Evolutionary conservation across 1,140 invertebrate species (phyloP), one percentile per base, ranked within the genome.

Genomic region (Pseudomyrmex sp.): DNA sequence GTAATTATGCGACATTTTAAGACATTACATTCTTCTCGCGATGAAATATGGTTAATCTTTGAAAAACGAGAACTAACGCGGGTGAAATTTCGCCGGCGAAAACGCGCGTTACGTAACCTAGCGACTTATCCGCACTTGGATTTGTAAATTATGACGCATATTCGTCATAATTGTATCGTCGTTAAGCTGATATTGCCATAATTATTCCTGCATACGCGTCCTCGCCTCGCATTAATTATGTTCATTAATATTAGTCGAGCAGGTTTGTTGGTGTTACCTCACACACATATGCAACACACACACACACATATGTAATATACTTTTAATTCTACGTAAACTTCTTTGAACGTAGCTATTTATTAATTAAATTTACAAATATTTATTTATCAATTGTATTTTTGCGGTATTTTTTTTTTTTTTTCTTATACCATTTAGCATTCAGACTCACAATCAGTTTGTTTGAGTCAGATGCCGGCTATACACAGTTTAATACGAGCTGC

Each of bases 101-200:
- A 23, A 69, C 18, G 52, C 44, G 35, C n/a, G 35, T 35, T 48
- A 59, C 70, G 70, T 59, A 80, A 79, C 35, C 13, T 12, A 35
- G 2, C 35, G 26, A 79, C 66, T 80, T 80, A 80, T 72, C 76
- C 76, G 20, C n/a, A 15, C 54, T 48, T 80, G 76, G 15, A 80
- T 80, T 80, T 18, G 54, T 70, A 72, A 80, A 80, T 80, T 80
- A 80, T 69, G 54, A 48, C 44, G 76, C n/a, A 72, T 80, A 80
- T 80, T 48, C 54, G 56, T 72, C 76, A 80, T 72, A 80, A 80
- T 80, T 80, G 76, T 80, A 80, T 72, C 66, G 44, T 66, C 76
- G 44, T 80, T 80, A 80, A 80, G 46, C 63, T 70, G 66, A 80
- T 79, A 80, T 70, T 66, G 76, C 76, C 65, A 48, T 80, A 80